Conservation (phyloP, 2,113 vertebrate species). For the Muntiacus muntjak region DNA sequence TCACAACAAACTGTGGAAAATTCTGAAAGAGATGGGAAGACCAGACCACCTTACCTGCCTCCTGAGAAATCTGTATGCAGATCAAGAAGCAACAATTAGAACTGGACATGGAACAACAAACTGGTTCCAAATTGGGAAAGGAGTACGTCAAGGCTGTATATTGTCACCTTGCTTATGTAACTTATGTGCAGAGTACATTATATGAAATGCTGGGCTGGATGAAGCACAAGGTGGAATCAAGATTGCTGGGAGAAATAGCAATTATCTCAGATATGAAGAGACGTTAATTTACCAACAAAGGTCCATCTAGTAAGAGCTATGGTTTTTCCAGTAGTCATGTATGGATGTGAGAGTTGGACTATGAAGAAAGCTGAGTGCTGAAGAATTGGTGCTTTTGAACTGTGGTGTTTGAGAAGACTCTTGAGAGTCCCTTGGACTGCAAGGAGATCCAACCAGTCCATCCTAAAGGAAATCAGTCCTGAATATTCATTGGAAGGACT, state of each 20-base stretch:
- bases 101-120: background rate
- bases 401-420: too few species aligned
- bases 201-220: background rate
- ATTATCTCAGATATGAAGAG: background rate
- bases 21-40: background rate
- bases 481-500: too few species aligned
- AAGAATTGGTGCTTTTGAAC: background rate
- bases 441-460: too few species aligned
- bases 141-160: background rate
- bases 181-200: background rate
- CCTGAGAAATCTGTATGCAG: background rate
- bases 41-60: background rate
- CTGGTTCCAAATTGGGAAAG: background rate
- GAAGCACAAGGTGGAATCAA: background rate
- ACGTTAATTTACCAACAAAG: background rate
- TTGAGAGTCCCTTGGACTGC: too few species aligned
- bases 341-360: background rate
- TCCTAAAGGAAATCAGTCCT: too few species aligned
- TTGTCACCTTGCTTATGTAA: background rate
- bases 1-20: background rate
- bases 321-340: background rate
- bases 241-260: background rate
- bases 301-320: background rate
- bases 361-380: background rate
- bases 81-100: background rate